A percentile compares a stretch with the other conserved stretches of the same genome.
These are phyloP conservation scores for Drosophila lacertosa DNA, from an alignment of 1,140 invertebrate genomes.

Conservation along the genomic window DNA sequence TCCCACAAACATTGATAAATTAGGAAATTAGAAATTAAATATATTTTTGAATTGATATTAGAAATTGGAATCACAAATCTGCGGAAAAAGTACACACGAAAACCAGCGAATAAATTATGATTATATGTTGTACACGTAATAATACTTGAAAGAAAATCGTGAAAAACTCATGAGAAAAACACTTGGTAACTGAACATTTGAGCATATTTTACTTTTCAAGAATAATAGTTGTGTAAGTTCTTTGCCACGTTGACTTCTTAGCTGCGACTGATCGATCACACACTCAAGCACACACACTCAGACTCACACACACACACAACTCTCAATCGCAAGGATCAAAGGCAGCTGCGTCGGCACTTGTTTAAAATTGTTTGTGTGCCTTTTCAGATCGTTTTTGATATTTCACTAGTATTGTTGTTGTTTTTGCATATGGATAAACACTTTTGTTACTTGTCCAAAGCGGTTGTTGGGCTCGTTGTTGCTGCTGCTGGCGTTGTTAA, in stretches of 20 bases:
- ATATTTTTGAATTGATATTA: too few relatives aligned
- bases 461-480: conserved; percentile 48
- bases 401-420: background rate
- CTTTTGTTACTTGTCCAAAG: conserved; percentile 10
- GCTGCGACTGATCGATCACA: conserved; percentile 2
- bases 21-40: background rate
- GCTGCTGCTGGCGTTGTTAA: conserved; percentile 22
- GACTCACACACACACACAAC: conserved; percentile 2
- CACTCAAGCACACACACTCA: background rate
- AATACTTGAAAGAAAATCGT: conserved; percentile 9
- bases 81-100: conserved; percentile 36
- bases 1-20: background rate
- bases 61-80: conserved; percentile 50
- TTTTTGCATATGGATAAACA: conserved; percentile 9
- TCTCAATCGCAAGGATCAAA: background rate
- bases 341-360: conserved; percentile 31
- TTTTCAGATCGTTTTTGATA: background rate
- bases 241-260: background rate
- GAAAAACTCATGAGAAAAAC: background rate
- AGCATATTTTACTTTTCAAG: conserved; percentile 23
- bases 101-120: conserved; percentile 14
- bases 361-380: background rate
- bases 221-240: background rate
- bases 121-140: background rate
- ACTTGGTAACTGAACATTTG: conserved; percentile 8